Percentiles rank a stretch among this genome's conserved stretches.
phyloP scores from a whole-genome alignment of 2,797 vertebrate genomes.

The Peromyscus aztecus region DNA sequence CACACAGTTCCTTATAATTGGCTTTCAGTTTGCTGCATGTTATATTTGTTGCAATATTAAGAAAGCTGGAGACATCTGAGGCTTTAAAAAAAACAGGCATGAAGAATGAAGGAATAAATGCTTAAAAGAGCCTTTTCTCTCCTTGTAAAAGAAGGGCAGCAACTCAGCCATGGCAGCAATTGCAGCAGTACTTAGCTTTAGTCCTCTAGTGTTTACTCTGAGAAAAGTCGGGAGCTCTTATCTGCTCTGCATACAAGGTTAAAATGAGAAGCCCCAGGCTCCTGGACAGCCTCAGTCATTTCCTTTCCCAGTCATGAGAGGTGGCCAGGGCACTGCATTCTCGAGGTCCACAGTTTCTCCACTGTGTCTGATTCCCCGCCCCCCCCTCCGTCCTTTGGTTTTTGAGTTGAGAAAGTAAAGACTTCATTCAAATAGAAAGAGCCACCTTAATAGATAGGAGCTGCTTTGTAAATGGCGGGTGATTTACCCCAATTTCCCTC shows the following conservation, averaged over 20 bases:
- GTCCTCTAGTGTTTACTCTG: neutral
- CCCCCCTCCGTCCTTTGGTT: neutral
- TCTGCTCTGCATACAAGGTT: neutral
- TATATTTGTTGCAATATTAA: neutral
- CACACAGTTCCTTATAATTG: neutral
- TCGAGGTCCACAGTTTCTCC: neutral
- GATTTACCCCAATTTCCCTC: neutral
- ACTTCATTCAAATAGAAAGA: slow-evolving; percentile 37
- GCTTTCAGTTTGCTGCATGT: neutral
- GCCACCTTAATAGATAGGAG: neutral
- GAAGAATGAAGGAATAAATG: slow-evolving; percentile 24
- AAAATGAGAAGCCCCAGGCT: neutral
- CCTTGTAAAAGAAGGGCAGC: neutral
- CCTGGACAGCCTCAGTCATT: neutral
- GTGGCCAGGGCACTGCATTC: neutral
- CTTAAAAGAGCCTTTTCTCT: neutral
- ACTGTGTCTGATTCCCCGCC: neutral
- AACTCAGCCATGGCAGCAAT: neutral
- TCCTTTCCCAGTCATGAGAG: neutral
- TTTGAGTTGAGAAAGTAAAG: neutral
- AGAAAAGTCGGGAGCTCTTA: neutral
- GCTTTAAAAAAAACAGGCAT: neutral
- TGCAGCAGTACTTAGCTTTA: neutral
- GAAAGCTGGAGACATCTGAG: neutral
- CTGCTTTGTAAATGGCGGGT: neutral